phyloP scores from a whole-genome alignment of 2,888 invertebrate genomes.

The Nomada fabriciana region DNA sequence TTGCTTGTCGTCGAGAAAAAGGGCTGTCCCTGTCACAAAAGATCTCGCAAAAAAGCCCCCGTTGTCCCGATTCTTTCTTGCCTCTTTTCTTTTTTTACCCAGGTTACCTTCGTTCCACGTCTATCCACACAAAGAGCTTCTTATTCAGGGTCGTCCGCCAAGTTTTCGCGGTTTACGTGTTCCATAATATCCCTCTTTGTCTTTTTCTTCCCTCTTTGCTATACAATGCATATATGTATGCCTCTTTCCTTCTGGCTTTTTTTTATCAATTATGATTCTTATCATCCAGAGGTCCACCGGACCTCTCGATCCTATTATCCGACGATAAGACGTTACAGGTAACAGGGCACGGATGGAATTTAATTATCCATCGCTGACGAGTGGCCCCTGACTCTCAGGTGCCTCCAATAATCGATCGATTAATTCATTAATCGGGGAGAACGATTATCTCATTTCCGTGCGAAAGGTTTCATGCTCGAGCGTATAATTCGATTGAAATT shows the following conservation, averaged over 20 bases:
- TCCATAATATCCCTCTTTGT: constrained; percentile 32
- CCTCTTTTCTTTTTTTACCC: constrained; percentile 35
- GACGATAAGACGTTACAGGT: constrained; percentile 9
- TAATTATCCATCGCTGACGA: constrained; percentile 5
- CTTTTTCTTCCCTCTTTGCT: not conserved
- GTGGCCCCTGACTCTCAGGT: not conserved
- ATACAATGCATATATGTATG: not conserved
- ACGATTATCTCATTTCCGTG: not conserved
- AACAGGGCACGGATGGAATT: constrained; percentile 24
- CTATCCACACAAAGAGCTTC: constrained; percentile 8
- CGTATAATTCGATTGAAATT: too few species aligned
- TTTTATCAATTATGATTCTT: constrained; percentile 31
- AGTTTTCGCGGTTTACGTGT: constrained; percentile 44
- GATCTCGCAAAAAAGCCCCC: constrained; percentile 59
- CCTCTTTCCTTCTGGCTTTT: too few species aligned
- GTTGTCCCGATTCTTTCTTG: constrained; percentile 57
- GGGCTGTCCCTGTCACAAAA: constrained; percentile 59
- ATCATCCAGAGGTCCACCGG: not conserved
- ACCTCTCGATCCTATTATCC: constrained; percentile 5
- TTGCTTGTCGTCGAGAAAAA: constrained; percentile 33
- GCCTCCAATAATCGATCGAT: not conserved
- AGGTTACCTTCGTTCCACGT: constrained; percentile 21
- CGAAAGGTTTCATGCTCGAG: not conserved
- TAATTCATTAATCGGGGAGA: constrained; percentile 7
- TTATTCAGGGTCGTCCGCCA: constrained; percentile 37